These are phyloP conservation scores for Podiceps cristatus DNA, from an alignment of 2,113 vertebrate species.

Conservation along the genomic window DNA sequence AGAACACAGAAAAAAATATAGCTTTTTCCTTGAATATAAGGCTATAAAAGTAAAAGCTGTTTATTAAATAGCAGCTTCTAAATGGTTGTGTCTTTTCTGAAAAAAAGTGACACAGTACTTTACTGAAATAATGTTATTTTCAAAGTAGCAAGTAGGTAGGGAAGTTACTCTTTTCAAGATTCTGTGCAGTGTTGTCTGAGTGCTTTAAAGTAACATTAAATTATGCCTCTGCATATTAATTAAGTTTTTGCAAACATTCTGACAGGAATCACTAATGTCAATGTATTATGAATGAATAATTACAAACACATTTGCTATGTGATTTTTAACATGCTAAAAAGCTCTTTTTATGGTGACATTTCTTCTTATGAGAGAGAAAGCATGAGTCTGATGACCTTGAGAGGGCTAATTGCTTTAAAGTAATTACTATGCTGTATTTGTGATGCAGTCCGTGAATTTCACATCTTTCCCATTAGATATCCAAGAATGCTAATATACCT, in stretches of 20 bases:
- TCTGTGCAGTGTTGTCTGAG: not conserved
- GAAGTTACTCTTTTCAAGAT: not conserved
- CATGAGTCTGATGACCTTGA: not conserved
- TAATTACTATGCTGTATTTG: not conserved
- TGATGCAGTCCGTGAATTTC: not conserved
- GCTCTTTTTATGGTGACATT: not conserved
- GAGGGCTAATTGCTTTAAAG: not conserved
- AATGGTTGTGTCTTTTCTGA: not conserved
- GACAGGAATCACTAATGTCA: not conserved
- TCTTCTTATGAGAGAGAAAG: fast-evolving
- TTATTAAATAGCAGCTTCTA: not conserved
- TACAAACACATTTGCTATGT: not conserved
- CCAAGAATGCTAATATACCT: not conserved
- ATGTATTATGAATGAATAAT: not conserved
- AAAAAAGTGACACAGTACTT: not conserved
- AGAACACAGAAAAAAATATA: not conserved
- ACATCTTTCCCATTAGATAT: not conserved
- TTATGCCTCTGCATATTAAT: not conserved
- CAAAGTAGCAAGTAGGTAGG: not conserved
- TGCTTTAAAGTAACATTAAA: not conserved
- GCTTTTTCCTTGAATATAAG: not conserved
- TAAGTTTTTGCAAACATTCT: not conserved
- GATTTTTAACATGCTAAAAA: not conserved
- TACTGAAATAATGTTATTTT: not conserved
- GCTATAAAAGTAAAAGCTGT: not conserved